Evolutionary conservation across 2,113 vertebrate species (phyloP).

Genomic region (Oncorhynchus kisutch): DNA sequence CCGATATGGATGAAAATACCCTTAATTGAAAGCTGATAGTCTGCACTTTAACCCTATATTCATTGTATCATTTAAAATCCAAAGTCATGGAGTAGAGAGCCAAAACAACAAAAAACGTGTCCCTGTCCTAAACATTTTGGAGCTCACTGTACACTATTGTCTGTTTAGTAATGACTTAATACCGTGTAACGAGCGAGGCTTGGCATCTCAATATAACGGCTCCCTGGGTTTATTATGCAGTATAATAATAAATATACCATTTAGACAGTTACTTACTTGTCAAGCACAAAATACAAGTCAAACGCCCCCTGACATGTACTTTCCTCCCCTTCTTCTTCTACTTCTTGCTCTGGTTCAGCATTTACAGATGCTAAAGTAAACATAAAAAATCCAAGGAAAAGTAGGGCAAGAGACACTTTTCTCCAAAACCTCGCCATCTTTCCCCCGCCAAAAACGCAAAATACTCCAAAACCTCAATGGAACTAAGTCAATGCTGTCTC

Average conservation of each 20-base stretch:
- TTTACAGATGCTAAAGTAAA: conserved; percentile 40
- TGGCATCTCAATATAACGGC: too few species aligned
- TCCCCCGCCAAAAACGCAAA: conserved; percentile 14
- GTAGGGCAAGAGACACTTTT: conserved; percentile 48
- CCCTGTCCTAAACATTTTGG: too few species aligned
- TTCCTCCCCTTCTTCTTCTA: conserved; percentile 66
- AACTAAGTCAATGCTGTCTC: conserved; percentile 11
- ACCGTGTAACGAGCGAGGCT: too few species aligned
- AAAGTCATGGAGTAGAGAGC: too few species aligned
- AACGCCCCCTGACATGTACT: conserved; percentile 86
- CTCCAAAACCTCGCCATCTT: conserved; percentile 66
- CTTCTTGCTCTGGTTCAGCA: conserved; percentile 59
- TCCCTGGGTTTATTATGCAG: not conserved
- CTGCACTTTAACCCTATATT: too few species aligned
- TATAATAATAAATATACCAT: not conserved
- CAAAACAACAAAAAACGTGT: too few species aligned
- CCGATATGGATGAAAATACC: too few species aligned
- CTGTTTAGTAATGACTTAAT: too few species aligned
- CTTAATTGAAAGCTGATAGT: too few species aligned
- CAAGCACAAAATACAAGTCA: conserved; percentile 90
- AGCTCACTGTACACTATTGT: too few species aligned
- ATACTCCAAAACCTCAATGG: conserved; percentile 31
- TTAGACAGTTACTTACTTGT: conserved; percentile 81
- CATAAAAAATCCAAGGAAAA: conserved; percentile 70
- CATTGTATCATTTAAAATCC: too few species aligned